Evolutionary conservation across 2,888 invertebrate genomes (phyloP), one percentile per base, ranked within the genome.

Genomic region (Agonopterix subpropinquella): DNA sequence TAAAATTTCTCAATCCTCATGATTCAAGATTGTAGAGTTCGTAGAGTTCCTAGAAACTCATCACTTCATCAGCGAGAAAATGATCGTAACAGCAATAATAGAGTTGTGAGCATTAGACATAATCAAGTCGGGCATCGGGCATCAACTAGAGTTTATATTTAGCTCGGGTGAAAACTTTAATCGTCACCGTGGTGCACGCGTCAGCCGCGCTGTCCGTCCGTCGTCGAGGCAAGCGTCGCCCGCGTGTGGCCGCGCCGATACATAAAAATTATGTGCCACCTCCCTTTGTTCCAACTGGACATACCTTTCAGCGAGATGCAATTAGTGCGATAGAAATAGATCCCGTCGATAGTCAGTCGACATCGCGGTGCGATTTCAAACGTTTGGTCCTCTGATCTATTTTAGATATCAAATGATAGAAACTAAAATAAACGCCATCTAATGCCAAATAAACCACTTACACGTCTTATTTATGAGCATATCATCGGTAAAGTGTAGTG

Each of bases 261-360:
- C 64, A 82, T 80, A 80, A 87, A 81, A 86, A 86, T 77, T 62
- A 85, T 73, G 82, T 87, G 82, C 76, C 82, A 84, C 77, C 80
- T 86, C 76, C 81, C 86, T 87, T 88, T 87, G 86, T 86, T 87
- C 85, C 74, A 71, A 67, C 81, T 87, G 87, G 87, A 86, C 87
- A 86, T 87, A 85, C 87, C 88, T 87, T 87, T 88, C 87, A 86
- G 72, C 88, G 75, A 74, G 82, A 84, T 87, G 86, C 87, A 88
- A 88, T 88, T 88, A 88, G 86, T 84, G 79, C 58, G 68, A 73
- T 79, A 68, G 77, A 81, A 85, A 87, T 88, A 88, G 82, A 77
- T 75, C 70, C 65, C 73, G 79, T 80, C 86, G 82, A 87, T 86
- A 78, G 70, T 72, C 77, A 66, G 62, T 68, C 75, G 80, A 79